phyloP scores from a whole-genome alignment of 2,797 vertebrate species.

The Alca torda region DNA sequence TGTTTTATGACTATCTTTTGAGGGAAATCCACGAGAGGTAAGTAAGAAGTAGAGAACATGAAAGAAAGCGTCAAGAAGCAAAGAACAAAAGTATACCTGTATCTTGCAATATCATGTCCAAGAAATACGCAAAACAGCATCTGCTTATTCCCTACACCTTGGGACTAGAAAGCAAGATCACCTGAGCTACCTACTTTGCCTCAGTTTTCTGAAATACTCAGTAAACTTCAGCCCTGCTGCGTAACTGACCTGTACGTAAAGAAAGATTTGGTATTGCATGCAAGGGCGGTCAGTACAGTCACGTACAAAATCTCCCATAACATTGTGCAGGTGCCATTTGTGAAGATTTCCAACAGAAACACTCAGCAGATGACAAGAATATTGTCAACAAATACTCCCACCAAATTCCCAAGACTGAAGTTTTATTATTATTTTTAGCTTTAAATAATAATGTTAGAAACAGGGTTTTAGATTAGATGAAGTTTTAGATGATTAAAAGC shows the following conservation, averaged over 20 bases:
- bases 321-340: fast-evolving
- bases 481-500: not conserved
- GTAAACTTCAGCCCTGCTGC: not conserved
- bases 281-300: not conserved
- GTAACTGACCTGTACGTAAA: not conserved
- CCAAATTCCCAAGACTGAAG: not conserved
- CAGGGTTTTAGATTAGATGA: not conserved
- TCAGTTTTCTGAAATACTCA: not conserved
- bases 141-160: not conserved
- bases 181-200: not conserved
- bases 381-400: not conserved
- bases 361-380: not conserved
- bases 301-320: fast-evolving
- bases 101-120: not conserved
- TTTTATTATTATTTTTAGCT: not conserved
- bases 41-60: not conserved
- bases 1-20: not conserved
- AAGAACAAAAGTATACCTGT: not conserved
- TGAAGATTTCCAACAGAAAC: not conserved
- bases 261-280: not conserved
- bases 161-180: not conserved
- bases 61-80: not conserved
- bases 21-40: not conserved
- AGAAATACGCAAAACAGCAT: not conserved
- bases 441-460: not conserved